Conservation (phyloP, 2,797 vertebrate genomes). For the Philypnodon macrostomus region DNA sequence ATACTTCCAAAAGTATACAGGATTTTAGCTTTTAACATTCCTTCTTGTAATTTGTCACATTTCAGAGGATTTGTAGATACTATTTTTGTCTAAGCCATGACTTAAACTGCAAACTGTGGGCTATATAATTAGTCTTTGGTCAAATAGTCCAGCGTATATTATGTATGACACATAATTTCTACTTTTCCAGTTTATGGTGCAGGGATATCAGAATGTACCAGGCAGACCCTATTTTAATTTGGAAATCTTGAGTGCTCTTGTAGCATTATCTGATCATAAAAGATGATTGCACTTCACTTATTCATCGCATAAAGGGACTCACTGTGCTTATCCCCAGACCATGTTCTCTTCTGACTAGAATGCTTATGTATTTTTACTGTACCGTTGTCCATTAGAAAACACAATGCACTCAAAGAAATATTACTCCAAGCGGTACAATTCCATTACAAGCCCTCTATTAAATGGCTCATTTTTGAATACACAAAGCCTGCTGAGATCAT, state of each 20-base stretch:
- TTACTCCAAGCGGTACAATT: constrained; percentile 16
- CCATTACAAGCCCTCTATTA: constrained; percentile 20
- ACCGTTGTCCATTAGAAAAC: neutral
- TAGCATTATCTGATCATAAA: constrained; percentile 8
- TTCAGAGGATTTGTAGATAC: neutral
- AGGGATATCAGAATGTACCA: neutral
- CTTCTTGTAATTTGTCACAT: neutral
- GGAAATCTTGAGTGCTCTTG: constrained; percentile 6
- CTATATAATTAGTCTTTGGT: no score
- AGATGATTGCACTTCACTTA: constrained; percentile 2
- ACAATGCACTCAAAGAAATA: neutral
- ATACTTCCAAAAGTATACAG: neutral
- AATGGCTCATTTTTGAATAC: constrained; percentile 17
- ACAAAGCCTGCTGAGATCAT: constrained; percentile 21
- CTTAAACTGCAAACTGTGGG: no score
- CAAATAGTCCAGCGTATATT: constrained; percentile 4
- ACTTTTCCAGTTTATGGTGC: constrained; percentile 1
- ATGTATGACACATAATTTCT: neutral
- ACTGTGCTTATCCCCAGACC: neutral
- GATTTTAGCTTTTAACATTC: no score
- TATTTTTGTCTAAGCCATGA: no score
- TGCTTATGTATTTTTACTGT: neutral
- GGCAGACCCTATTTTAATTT: constrained; percentile 11
- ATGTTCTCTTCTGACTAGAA: constrained; percentile 1
- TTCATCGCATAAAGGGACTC: constrained; percentile 8